Evolutionary conservation across 2,113 vertebrate species (phyloP).

Genomic region (Cephalopholis sonnerati): DNA sequence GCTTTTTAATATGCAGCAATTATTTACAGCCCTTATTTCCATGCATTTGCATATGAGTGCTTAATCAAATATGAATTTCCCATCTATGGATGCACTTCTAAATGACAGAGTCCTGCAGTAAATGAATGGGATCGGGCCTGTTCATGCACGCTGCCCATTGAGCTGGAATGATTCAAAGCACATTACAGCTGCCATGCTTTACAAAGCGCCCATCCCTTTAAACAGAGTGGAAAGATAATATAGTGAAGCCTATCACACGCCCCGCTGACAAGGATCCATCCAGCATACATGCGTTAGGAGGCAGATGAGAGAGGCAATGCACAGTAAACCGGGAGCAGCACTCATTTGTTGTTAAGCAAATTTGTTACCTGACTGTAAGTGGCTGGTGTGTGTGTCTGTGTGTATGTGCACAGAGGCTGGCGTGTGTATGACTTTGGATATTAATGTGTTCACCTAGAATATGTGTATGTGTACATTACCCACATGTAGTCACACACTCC

Average conservation of each 20-base stretch:
- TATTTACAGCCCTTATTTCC: constrained; percentile 46
- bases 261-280: constrained; percentile 76
- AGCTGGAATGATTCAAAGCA: constrained; percentile 67
- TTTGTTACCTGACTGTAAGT: constrained; percentile 49
- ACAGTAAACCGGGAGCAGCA: constrained; percentile 45
- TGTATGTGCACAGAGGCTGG: background rate
- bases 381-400: constrained; percentile 31
- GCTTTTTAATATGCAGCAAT: constrained; percentile 54
- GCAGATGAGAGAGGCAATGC: constrained; percentile 43
- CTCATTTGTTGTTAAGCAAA: constrained; percentile 55
- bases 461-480: background rate
- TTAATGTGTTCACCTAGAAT: background rate
- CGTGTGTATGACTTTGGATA: background rate
- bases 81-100: constrained; percentile 27
- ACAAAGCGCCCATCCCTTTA: constrained; percentile 58
- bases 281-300: constrained; percentile 44
- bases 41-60: constrained; percentile 59
- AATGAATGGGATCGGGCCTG: constrained; percentile 58
- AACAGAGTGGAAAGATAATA: constrained; percentile 79
- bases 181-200: constrained; percentile 75
- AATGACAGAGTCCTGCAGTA: constrained; percentile 50
- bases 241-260: constrained; percentile 73
- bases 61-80: constrained; percentile 59
- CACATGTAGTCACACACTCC: background rate
- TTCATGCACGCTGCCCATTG: constrained; percentile 60